Conservation (phyloP, 2,888 invertebrate genomes). For the Belgica antarctica region DNA sequence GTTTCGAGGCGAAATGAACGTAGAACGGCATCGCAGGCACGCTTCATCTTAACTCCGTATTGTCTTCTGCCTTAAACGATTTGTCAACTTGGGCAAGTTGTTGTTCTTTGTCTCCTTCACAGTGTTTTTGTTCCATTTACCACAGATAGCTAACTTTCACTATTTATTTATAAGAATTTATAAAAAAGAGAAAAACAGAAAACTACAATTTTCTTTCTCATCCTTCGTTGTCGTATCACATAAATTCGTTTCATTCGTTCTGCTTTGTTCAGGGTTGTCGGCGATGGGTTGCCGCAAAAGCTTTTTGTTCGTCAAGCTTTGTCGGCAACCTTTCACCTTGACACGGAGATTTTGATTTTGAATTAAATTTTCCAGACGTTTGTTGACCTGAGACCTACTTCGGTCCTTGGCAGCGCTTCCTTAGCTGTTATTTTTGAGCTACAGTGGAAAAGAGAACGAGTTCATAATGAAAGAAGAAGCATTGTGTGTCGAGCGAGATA, state of each 20-base stretch:
- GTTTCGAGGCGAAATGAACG: not conserved
- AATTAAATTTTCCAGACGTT: no score
- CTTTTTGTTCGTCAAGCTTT: no score
- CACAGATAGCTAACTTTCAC: constrained; percentile 26
- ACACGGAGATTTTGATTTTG: no score
- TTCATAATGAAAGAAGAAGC: constrained; percentile 20
- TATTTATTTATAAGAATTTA: constrained; percentile 22
- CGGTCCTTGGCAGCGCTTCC: no score
- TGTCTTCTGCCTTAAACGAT: constrained; percentile 22
- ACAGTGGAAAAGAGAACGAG: not conserved
- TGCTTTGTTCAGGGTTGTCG: constrained; percentile 8
- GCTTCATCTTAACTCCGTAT: not conserved
- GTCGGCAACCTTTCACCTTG: no score
- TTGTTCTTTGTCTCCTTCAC: not conserved
- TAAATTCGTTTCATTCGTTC: constrained; percentile 7
- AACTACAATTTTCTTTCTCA: constrained; percentile 16
- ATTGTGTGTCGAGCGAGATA: constrained; percentile 9
- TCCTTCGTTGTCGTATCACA: constrained; percentile 14
- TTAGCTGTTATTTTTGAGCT: not conserved
- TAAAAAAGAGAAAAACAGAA: no score
- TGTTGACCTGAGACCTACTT: no score
- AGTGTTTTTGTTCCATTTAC: constrained; percentile 10
- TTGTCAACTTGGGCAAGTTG: constrained; percentile 19
- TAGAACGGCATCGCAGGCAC: not conserved
- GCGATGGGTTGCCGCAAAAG: no score